Evolutionary conservation across 2,113 vertebrate species (phyloP), one percentile per base, ranked within the genome.

Genomic region (Dromiciops gliroides): DNA sequence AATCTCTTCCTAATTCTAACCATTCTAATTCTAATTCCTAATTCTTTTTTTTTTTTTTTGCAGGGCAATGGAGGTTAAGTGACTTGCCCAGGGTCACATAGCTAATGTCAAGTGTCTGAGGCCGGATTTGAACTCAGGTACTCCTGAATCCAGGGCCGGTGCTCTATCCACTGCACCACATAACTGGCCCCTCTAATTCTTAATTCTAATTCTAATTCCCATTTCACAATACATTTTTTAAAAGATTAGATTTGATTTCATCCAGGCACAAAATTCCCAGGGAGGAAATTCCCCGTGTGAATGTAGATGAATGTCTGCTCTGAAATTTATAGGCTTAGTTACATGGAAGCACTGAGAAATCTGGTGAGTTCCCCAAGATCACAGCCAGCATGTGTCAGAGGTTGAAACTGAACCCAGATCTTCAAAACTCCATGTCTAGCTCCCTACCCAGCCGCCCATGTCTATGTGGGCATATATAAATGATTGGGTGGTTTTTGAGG

Each of bases 361-460:
- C 56, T 53, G 89, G 24, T 56, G 92, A 94, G 48, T 95, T 83
- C 37, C 37, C 44, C 52, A 92, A 56, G 88, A 47, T 88, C 92
- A 50, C 49, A 28, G 53, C n/a, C 51, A 48, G 3, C 90, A 48
- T 49, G 19, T 91, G 75, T 83, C 24, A 96, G 67, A 90, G 31
- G 37, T 83, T 53, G 28, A 83, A 50, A 53, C 94, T 31, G 50
- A 37, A 51, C 10, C 53, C 26, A 50, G 48, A 88, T 48, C 44
- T 91, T 22, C 31, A 92, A 3, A 67, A 37, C 28, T 67, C 28
- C 37, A 31, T 67, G 56, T 3, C 56, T 67, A 31, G 56, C 56
- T 37, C 31, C 37, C 14, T 31, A 56, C 37, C 31, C 28, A 67
- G 10, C 28, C 3, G 12, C 12, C 56, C 52, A 53, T 5, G 23